Percentiles rank a stretch among this genome's conserved stretches.
Evolutionary conservation across 2,113 vertebrate genomes (phyloP).

Genomic region (Brachirus orientalis): DNA sequence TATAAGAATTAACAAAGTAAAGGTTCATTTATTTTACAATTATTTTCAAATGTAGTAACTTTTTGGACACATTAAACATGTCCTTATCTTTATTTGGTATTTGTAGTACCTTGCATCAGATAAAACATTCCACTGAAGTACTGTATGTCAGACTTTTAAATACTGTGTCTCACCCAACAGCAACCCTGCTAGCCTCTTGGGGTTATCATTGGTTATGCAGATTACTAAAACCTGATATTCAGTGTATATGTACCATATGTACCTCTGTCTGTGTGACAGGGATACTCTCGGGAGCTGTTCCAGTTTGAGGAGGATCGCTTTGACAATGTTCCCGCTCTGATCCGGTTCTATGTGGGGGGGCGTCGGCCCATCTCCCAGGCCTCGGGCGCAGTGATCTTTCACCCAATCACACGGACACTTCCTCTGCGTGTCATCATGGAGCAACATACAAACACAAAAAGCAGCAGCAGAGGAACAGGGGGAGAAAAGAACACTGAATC

Average conservation of each 20-base stretch:
- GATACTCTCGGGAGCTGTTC: conserved; percentile 84
- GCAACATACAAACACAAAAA: conserved; percentile 36
- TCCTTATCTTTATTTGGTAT: too few relatives aligned
- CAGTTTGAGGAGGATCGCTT: conserved; percentile 91
- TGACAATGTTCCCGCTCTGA: conserved; percentile 85
- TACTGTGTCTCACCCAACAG: too few relatives aligned
- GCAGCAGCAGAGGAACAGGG: conserved; percentile 7
- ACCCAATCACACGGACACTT: conserved; percentile 80
- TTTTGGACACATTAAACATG: too few relatives aligned
- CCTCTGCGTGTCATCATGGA: conserved; percentile 82
- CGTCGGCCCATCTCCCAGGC: conserved; percentile 82
- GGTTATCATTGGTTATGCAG: too few relatives aligned
- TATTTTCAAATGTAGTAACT: too few relatives aligned
- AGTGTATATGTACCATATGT: conserved; percentile 3
- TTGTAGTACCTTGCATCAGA: too few relatives aligned
- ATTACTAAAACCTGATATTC: conserved; percentile 13
- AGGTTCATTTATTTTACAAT: too few relatives aligned
- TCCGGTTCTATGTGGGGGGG: conserved; percentile 83
- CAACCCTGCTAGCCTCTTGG: too few relatives aligned
- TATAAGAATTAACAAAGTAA: too few relatives aligned
- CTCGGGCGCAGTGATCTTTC: conserved; percentile 85
- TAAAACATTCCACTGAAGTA: too few relatives aligned
- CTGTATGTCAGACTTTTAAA: too few relatives aligned
- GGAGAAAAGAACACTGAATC: conserved; percentile 13
- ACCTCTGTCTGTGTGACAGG: conserved; percentile 64